Percentiles rank a stretch among this genome's conserved stretches.
phyloP scores from a whole-genome alignment of 2,888 invertebrate species.

The Lasioglossum calceatum region DNA sequence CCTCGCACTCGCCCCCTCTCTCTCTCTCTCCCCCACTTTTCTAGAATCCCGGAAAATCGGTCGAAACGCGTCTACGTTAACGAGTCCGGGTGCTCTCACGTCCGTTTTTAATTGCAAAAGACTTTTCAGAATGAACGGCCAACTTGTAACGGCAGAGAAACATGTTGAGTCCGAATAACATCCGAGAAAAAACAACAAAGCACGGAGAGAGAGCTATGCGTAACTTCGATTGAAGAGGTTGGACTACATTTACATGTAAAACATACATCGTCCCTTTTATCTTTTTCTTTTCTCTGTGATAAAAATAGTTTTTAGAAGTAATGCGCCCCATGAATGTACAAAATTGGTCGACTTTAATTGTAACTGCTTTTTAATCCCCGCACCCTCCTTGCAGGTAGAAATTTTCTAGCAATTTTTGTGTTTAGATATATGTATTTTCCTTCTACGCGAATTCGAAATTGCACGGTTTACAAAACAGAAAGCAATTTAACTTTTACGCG shows the following conservation, averaged over 20 bases:
- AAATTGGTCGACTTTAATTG: background rate
- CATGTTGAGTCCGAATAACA: background rate
- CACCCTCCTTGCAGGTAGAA: background rate
- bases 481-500: background rate
- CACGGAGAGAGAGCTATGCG: background rate
- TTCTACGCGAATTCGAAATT: background rate
- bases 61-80: conserved; percentile 37
- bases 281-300: background rate
- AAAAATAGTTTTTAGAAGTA: background rate
- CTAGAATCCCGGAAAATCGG: conserved; percentile 41
- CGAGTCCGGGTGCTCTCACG: conserved; percentile 1
- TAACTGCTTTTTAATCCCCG: background rate
- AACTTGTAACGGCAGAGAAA: background rate
- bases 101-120: conserved; percentile 51
- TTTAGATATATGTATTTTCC: background rate
- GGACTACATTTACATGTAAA: background rate
- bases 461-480: background rate
- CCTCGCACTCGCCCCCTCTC: background rate
- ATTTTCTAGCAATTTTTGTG: background rate
- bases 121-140: conserved; percentile 29
- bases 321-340: background rate
- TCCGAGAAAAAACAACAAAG: background rate
- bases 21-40: background rate
- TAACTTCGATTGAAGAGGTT: background rate
- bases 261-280: background rate